Conservation (phyloP, 2,113 vertebrate species). For the Tachycineta bicolor region DNA sequence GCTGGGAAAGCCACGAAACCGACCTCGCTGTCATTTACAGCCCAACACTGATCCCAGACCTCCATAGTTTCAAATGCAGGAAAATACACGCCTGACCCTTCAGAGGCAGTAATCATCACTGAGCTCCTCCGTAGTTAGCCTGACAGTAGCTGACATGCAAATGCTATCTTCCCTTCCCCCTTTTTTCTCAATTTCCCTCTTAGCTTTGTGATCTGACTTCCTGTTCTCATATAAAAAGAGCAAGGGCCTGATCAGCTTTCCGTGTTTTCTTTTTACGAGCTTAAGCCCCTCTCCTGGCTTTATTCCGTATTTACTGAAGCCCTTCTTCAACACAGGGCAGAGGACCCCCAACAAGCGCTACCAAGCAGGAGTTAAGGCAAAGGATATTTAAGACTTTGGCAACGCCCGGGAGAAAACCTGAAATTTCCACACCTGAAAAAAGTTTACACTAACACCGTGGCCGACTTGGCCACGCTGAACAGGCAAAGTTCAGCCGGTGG, state of each 20-base stretch:
- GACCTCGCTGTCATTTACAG: neutral
- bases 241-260: neutral
- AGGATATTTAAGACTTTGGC: neutral
- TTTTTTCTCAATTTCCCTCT: constrained; percentile 23
- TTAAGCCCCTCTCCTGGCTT: neutral
- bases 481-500: neutral
- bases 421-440: neutral
- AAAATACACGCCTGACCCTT: neutral
- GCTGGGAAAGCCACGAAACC: neutral
- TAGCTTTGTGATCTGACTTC: constrained; percentile 39
- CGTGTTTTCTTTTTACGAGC: neutral
- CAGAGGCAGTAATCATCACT: neutral
- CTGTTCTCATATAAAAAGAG: constrained; percentile 7
- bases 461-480: neutral
- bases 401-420: neutral
- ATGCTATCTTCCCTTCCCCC: constrained; percentile 20
- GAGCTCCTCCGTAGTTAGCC: rapidly evolving
- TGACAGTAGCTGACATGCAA: neutral
- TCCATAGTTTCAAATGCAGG: neutral
- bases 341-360: neutral
- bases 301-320: neutral
- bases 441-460: neutral
- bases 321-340: neutral
- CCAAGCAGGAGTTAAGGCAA: neutral
- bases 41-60: neutral